Conservation (phyloP, 2,113 vertebrate genomes). For the Gracilinanus agilis region DNA sequence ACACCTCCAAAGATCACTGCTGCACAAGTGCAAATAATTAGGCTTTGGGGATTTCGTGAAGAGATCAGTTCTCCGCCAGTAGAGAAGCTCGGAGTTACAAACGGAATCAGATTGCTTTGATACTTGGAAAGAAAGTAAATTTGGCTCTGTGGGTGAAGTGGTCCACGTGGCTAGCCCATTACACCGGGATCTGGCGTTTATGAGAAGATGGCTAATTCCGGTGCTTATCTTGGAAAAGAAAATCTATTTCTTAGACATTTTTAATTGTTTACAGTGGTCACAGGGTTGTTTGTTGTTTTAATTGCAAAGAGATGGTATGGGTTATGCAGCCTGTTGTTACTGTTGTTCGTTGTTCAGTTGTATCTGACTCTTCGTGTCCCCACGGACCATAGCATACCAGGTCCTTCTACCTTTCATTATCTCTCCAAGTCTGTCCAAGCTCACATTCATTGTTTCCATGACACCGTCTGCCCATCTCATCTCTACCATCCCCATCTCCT, state of each 20-base stretch:
- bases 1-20: constrained; percentile 42
- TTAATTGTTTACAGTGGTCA: background rate
- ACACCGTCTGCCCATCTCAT: too few relatives aligned
- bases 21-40: constrained; percentile 65
- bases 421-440: too few relatives aligned
- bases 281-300: background rate
- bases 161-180: background rate
- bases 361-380: too few relatives aligned
- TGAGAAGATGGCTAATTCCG: background rate
- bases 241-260: background rate
- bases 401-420: too few relatives aligned
- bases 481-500: too few relatives aligned
- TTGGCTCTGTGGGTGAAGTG: background rate
- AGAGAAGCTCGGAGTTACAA: background rate
- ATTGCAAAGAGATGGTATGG: background rate
- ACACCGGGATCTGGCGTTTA: background rate
- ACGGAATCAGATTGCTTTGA: constrained; percentile 47
- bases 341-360: too few relatives aligned
- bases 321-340: background rate
- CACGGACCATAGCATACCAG: too few relatives aligned
- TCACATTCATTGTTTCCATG: too few relatives aligned
- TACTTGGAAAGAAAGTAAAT: constrained; percentile 16
- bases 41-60: constrained; percentile 74
- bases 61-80: constrained; percentile 28
- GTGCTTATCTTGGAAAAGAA: background rate